These are phyloP conservation scores for Peromyscus californicus DNA, from an alignment of 2,113 vertebrate species.

Conservation along the genomic window DNA sequence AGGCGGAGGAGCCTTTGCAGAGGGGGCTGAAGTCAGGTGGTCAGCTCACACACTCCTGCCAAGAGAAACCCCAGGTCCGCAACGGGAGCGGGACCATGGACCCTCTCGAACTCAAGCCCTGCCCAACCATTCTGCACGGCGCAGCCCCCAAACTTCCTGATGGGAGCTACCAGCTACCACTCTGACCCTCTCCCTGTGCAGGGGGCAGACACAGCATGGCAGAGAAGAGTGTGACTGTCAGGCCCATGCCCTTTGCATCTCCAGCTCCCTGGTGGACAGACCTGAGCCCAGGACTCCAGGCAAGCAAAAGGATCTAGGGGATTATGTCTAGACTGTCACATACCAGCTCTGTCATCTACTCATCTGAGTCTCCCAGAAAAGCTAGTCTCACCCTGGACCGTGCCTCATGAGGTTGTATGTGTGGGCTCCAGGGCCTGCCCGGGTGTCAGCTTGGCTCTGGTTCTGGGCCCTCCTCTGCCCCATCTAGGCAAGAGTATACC, in stretches of 20 bases:
- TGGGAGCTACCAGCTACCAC: neutral
- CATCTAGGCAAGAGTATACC: neutral
- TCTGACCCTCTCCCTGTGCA: neutral
- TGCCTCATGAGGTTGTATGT: neutral
- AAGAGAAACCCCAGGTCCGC: neutral
- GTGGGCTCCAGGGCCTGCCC: neutral
- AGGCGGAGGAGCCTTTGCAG: neutral
- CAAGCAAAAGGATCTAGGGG: neutral
- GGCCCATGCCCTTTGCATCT: neutral
- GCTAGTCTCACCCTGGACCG: neutral
- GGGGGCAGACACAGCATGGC: neutral
- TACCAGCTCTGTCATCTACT: too few species aligned
- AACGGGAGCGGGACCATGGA: neutral
- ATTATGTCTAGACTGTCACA: neutral
- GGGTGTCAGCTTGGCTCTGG: neutral
- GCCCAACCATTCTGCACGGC: neutral
- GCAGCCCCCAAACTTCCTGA: neutral
- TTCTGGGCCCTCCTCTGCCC: neutral
- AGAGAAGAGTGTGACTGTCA: neutral
- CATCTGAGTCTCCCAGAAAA: neutral
- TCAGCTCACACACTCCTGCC: neutral
- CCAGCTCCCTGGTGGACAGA: neutral
- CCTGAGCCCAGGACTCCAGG: neutral
- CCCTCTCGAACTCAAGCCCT: neutral
- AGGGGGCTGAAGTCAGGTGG: neutral